Percentiles rank a stretch among this genome's conserved stretches.
phyloP scores from a whole-genome alignment of 2,797 vertebrate species.

The Sebastes dallii region DNA sequence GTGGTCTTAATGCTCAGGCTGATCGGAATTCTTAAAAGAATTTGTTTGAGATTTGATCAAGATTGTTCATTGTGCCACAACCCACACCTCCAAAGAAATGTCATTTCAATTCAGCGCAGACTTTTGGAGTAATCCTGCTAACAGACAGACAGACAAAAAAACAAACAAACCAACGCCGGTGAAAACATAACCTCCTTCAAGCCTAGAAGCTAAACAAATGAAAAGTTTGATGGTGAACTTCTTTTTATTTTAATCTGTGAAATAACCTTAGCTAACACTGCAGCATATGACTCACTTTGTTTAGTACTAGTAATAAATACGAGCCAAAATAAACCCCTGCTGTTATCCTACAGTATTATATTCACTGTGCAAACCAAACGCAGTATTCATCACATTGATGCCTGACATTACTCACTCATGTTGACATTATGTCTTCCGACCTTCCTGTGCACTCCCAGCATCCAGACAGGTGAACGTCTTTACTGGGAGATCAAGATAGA shows the following conservation, averaged over 20 bases:
- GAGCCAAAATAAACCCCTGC: neutral
- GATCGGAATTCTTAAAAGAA: too few species aligned
- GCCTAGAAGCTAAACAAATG: neutral
- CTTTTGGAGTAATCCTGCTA: too few species aligned
- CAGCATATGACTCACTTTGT: neutral
- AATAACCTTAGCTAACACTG: neutral
- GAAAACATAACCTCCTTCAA: too few species aligned
- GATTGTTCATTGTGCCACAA: too few species aligned
- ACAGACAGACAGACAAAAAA: too few species aligned
- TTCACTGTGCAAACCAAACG: neutral
- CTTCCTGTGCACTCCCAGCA: neutral
- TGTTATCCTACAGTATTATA: neutral
- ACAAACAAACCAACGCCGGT: too few species aligned
- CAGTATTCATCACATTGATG: neutral
- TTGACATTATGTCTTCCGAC: neutral
- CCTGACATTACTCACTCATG: neutral
- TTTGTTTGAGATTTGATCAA: too few species aligned
- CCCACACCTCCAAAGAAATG: too few species aligned
- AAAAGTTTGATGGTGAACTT: neutral
- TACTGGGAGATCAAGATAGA: neutral
- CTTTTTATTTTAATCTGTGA: neutral
- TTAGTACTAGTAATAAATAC: neutral
- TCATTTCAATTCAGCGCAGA: too few species aligned
- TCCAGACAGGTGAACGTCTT: neutral
- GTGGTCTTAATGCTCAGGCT: too few species aligned